Base-by-base conservation (phyloP, 1,140 invertebrate genomes). In the Frieseomelitta varia region DNA sequence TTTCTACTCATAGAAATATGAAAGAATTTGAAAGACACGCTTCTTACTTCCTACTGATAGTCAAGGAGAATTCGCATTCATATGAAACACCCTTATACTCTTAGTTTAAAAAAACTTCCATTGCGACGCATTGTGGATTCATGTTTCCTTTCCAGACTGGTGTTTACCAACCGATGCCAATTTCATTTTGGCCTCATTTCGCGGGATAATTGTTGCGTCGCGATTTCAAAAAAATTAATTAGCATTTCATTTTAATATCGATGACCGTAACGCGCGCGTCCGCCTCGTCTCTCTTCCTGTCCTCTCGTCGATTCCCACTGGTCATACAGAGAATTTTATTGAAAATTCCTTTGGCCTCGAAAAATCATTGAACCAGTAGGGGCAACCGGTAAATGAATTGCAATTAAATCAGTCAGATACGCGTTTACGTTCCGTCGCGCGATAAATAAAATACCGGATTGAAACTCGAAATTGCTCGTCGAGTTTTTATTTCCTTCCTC, bases 151-250 rank as follows among this genome's bases (percentile, higher is more conserved):
- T 77, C 39, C 58, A 63, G 75, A 58, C 58, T 63, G 75, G 19
- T 67, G 27, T 84, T 82, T 77, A 56, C 51, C n/a, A 67, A 79
- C 67, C 17, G 34, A 21, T 47, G 39, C n/a, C 34, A 78, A 84
- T 84, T 84, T 84, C 67, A 55, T 61, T 71, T 63, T 21, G 63
- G 65, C 53, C 55, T 79, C 55, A 79, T 79, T 79, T 71, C 67
- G 55, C 56, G 65, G 34, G 34, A 83, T 79, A 79, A 71, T 84
- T 71, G 76, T 55, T 27, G 8, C 27, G 1, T 71, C 19, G 58
- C 27, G 39, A 61, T 39, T 55, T 72, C 65, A 71, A 39, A 84
- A 78, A 84, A 84, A 84, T 84, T 84, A 79, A 84, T 84, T 84
- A 78, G 56, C 67, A 71, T 76, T 61, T 71, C 67, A 39, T 79